These are phyloP conservation scores for Oenanthe melanoleuca DNA, from an alignment of 2,113 vertebrate species.

Conservation along the genomic window DNA sequence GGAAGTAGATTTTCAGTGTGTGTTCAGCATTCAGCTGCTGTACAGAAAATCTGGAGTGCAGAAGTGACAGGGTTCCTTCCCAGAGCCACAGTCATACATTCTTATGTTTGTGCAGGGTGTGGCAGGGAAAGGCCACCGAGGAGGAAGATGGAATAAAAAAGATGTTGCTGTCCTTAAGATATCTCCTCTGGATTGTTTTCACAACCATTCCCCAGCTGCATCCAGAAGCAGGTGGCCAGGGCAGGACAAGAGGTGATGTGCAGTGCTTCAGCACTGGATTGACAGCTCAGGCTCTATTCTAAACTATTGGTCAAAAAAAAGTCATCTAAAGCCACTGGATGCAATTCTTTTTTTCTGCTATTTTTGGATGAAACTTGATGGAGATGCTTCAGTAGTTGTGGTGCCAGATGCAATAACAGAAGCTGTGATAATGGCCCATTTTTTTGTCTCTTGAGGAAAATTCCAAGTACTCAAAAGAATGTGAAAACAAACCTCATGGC, in stretches of 20 bases:
- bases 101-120: background rate
- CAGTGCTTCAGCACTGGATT: background rate
- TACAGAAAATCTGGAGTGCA: background rate
- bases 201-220: background rate
- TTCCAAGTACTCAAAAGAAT: slow-evolving; percentile 17
- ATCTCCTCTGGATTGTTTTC: background rate
- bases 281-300: background rate
- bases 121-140: background rate
- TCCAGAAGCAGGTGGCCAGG: background rate
- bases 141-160: background rate
- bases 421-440: background rate
- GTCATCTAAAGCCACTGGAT: background rate
- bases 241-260: background rate
- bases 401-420: slow-evolving; percentile 33
- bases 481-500: slow-evolving; percentile 21
- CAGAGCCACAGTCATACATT: background rate
- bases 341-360: background rate
- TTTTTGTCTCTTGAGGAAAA: slow-evolving; percentile 33
- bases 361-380: background rate
- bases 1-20: background rate
- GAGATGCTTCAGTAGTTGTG: background rate
- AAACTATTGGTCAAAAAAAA: background rate
- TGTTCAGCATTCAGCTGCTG: background rate
- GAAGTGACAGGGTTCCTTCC: background rate
- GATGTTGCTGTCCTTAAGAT: background rate